A percentile compares a stretch with the other conserved stretches of the same genome.
phyloP scores from a whole-genome alignment of 1,140 invertebrate genomes.

The fruit fly (Drosophila melanogaster) region Release_6_plus_ISO1_MT NT_033779.5:19157001-19157500 shows the following conservation, averaged over 20 bases:
- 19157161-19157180: slow-evolving; percentile 76
- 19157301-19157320: slow-evolving; percentile 60
- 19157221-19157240: slow-evolving; percentile 13
- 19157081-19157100: slow-evolving; percentile 43
- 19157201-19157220: slow-evolving; percentile 1
- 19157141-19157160: slow-evolving; percentile 71
- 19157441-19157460: slow-evolving; percentile 3
- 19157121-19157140: slow-evolving; percentile 21
- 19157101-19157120: slow-evolving; percentile 55
- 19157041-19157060: neutral
- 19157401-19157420: slow-evolving; percentile 37
- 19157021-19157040: slow-evolving; percentile 40
- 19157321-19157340: slow-evolving; percentile 44
- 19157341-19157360: slow-evolving; percentile 11
- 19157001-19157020: slow-evolving; percentile 78
- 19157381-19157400: slow-evolving; percentile 22
- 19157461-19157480: neutral
- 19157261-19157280: slow-evolving; percentile 41
- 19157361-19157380: slow-evolving; percentile 10
- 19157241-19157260: slow-evolving; percentile 62
- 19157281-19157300: slow-evolving; percentile 51
- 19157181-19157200: slow-evolving; percentile 27
- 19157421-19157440: slow-evolving; percentile 17
- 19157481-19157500: too few relatives aligned
- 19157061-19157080: slow-evolving; percentile 7